Base-by-base conservation (phyloP, 2,888 invertebrate genomes). In the Scaptomyza reducta region DNA sequence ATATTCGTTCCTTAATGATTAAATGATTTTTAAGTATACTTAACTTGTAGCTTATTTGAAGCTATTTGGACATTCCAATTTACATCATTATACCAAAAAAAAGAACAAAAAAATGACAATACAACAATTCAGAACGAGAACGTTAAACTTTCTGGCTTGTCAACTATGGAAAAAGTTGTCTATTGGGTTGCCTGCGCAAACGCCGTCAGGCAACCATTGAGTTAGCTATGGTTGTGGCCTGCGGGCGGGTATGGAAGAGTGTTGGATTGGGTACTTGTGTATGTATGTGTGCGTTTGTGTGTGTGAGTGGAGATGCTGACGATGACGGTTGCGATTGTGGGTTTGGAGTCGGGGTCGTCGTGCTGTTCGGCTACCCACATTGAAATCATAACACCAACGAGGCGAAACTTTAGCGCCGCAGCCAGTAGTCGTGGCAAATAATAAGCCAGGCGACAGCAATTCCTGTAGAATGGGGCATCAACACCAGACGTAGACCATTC, bases 301-400 rank as follows among this genome's bases (percentile, higher is more conserved):
- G 51, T 56, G 50, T 60, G 56, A 63, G 75, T 67, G 63, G 84
- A 84, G 87, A 80, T 81, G 79, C 79, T 77, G 85, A 80, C 74
- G 85, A 74, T 84, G 79, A 84, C 82, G 81, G 75, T 78, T 69
- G 57, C 64, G 64, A 69, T 74, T 78, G 79, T 74, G 75, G 70
- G 75, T 50, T 58, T 41, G 49, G 74, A 81, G 78, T 74, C 75
- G 71, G 75, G 76, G 76, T 85, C 66, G 81, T 82, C 72, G 87
- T 86, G 88, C 88, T 77, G 84, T 88, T 86, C 81, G 87, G 77
- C 84, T 87, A 73, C 87, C 82, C 82, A 88, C 88, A 83, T 83
- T 74, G 82, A 83, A 83, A 83, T 83, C 82, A 83, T 83, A 83
- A 83, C 82, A 83, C 82, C 88, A 83, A 83, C 82, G 88, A 83